These are phyloP conservation scores for Lemur catta DNA, from an alignment of 2,797 vertebrate genomes.

Conservation along the genomic window DNA sequence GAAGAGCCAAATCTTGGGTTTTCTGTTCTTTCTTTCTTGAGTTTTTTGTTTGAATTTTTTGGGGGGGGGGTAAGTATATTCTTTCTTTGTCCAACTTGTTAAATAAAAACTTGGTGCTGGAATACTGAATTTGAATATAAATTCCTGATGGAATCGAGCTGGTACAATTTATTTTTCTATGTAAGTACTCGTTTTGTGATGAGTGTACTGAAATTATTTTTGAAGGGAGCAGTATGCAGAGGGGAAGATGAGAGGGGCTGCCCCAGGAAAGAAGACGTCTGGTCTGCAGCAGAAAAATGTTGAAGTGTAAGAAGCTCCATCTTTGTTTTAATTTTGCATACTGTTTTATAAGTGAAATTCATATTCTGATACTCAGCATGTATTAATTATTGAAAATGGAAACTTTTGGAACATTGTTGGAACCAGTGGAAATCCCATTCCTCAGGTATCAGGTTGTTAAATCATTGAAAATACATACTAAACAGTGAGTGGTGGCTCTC, in stretches of 20 bases:
- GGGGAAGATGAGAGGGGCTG: constrained; percentile 97
- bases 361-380: not conserved
- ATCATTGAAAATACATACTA: not conserved
- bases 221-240: constrained; percentile 96
- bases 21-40: not conserved
- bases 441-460: not conserved
- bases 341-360: not conserved
- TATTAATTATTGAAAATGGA: not conserved
- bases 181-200: not conserved
- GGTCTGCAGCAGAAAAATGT: constrained; percentile 96
- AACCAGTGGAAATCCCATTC: not conserved
- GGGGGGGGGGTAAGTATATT: not conserved
- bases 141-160: not conserved
- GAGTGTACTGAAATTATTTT: not conserved
- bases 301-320: constrained; percentile 90
- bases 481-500: not conserved
- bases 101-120: not conserved
- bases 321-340: not conserved
- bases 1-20: not conserved
- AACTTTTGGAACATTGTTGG: not conserved
- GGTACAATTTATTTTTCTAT: not conserved
- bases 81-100: not conserved
- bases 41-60: not conserved
- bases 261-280: constrained; percentile 96
- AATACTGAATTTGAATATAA: not conserved